Conservation (phyloP, 2,797 vertebrate species). For the Pyrocephalus nanus region DNA sequence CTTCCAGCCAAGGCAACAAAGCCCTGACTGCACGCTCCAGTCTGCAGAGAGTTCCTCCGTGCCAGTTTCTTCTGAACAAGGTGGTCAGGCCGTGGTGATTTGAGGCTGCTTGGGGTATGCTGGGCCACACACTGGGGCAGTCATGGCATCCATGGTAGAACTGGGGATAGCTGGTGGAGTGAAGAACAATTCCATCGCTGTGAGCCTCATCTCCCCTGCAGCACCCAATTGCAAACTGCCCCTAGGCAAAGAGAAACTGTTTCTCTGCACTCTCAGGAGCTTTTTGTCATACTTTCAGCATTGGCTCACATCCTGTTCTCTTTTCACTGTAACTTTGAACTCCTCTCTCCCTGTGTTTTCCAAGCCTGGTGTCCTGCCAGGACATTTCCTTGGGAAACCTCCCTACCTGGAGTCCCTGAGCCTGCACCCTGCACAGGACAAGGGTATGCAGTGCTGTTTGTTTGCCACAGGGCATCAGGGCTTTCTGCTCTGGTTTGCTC, state of each 20-base stretch:
- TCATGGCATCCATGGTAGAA: rapidly evolving
- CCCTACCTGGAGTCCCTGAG: background rate
- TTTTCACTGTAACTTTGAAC: background rate
- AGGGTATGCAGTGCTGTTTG: background rate
- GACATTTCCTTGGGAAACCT: background rate
- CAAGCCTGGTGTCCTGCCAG: background rate
- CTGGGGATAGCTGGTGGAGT: background rate
- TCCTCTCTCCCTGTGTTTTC: background rate
- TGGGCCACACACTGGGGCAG: background rate
- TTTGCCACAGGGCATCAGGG: background rate
- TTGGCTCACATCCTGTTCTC: background rate
- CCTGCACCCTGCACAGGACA: background rate
- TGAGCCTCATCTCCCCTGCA: background rate
- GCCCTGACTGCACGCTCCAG: background rate
- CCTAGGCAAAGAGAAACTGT: background rate
- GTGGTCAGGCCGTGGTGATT: background rate
- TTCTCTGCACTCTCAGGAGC: background rate
- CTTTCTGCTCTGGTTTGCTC: background rate
- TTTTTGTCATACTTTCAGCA: background rate
- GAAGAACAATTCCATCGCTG: background rate
- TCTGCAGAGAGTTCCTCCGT: background rate
- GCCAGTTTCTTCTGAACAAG: background rate
- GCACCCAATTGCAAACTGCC: background rate
- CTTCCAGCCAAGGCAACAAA: background rate
- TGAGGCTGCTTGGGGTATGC: rapidly evolving